Percentiles rank a stretch among this genome's conserved stretches.
phyloP scores from a whole-genome alignment of 2,113 vertebrate genomes.

The Megalops atlanticus region DNA sequence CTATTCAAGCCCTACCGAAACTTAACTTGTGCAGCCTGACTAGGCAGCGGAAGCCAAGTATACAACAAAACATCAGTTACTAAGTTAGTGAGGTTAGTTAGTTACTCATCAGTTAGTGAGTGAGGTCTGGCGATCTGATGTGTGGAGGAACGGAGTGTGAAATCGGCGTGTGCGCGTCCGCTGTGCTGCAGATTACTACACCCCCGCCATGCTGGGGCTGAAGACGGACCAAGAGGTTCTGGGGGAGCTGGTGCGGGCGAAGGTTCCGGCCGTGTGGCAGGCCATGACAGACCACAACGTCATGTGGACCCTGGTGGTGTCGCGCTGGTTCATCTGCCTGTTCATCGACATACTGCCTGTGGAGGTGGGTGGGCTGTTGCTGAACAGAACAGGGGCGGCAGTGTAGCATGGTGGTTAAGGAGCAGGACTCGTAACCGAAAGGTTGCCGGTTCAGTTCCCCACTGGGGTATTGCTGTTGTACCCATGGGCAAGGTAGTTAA shows the following conservation, averaged over 20 bases:
- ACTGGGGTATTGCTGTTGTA: too few relatives aligned
- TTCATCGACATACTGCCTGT: conserved; percentile 91
- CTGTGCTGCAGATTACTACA: conserved; percentile 82
- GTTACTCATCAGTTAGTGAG: too few relatives aligned
- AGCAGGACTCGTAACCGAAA: neutral
- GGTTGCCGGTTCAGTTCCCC: neutral
- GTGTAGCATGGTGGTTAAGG: neutral
- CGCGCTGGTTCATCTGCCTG: conserved; percentile 95
- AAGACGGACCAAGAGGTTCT: conserved; percentile 92
- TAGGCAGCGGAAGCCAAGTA: too few relatives aligned
- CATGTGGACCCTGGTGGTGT: conserved; percentile 89
- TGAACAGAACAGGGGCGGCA: too few relatives aligned
- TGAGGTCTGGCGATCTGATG: neutral
- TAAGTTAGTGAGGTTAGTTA: too few relatives aligned
- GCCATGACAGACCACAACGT: conserved; percentile 81
- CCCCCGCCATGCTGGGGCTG: conserved; percentile 85
- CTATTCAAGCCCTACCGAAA: too few relatives aligned
- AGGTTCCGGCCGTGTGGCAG: conserved; percentile 83
- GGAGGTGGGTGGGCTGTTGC: conserved; percentile 84
- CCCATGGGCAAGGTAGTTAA: too few relatives aligned
- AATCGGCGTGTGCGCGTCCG: neutral
- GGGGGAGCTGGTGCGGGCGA: conserved; percentile 84
- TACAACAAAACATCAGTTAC: too few relatives aligned
- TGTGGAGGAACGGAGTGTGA: neutral
- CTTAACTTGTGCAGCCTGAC: too few relatives aligned